Conservation (phyloP, 2,113 vertebrate species). For the Rostratula benghalensis region DNA sequence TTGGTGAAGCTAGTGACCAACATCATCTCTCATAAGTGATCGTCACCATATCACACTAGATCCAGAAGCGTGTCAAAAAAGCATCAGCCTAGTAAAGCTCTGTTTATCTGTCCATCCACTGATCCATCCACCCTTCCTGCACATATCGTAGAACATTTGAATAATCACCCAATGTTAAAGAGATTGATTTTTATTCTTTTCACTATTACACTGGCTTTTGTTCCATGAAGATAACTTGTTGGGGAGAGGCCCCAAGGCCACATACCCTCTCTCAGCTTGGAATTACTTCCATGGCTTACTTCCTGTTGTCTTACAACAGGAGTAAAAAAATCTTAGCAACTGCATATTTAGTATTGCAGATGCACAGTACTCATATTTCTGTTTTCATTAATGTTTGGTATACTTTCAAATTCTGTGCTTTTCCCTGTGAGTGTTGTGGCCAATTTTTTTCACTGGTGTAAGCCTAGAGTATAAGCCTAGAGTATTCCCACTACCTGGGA, state of each 20-base stretch:
- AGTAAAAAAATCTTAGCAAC: not conserved
- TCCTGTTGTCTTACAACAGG: not conserved
- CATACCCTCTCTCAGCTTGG: not conserved
- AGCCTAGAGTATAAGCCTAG: not conserved
- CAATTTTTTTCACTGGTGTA: not conserved
- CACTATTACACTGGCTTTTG: not conserved
- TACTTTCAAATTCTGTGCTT: not conserved
- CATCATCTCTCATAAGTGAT: not conserved
- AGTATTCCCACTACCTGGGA: not conserved
- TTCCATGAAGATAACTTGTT: not conserved
- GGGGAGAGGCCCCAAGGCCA: not conserved
- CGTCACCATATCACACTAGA: not conserved
- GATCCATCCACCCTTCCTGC: not conserved
- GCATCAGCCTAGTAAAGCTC: not conserved
- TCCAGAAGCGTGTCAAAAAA: not conserved
- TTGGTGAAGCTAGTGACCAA: not conserved
- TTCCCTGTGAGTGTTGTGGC: not conserved
- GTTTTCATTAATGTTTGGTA: not conserved
- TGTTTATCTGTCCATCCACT: not conserved
- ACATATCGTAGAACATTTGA: not conserved
- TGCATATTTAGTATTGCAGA: not conserved
- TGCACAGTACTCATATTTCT: not conserved
- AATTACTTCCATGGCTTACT: not conserved
- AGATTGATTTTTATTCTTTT: not conserved
- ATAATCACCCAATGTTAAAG: not conserved